Conservation (phyloP, 2,113 vertebrate genomes). For the Euleptes europaea region DNA sequence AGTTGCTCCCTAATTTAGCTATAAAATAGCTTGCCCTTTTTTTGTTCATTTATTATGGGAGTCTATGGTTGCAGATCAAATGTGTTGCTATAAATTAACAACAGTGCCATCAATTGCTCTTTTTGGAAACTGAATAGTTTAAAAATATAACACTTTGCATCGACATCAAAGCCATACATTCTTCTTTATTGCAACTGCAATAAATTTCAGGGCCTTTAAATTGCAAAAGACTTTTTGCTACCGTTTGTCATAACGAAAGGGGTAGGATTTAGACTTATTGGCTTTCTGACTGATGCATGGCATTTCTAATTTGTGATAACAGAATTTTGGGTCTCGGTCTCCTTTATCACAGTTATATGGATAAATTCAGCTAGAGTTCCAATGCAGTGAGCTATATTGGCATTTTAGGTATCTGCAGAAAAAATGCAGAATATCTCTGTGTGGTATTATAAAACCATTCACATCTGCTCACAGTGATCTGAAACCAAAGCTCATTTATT, state of each 20-base stretch:
- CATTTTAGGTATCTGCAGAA: conserved; percentile 15
- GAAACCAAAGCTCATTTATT: conserved; percentile 10
- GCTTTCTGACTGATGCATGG: neutral
- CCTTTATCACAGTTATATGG: neutral
- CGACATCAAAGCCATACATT: conserved; percentile 47
- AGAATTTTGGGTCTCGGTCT: neutral
- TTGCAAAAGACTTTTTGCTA: conserved; percentile 37
- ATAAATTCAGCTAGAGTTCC: neutral
- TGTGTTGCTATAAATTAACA: conserved; percentile 64
- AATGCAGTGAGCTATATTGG: neutral
- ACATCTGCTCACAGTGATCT: neutral
- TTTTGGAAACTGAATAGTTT: conserved; percentile 52
- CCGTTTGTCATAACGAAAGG: conserved; percentile 36
- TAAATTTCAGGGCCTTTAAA: conserved; percentile 51
- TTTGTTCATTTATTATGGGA: conserved; percentile 48
- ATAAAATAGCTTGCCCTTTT: conserved; percentile 23
- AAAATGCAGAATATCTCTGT: neutral
- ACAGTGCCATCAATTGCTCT: conserved; percentile 18
- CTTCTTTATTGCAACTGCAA: conserved; percentile 39
- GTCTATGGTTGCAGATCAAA: conserved; percentile 42
- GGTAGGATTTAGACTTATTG: neutral
- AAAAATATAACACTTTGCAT: conserved; percentile 37
- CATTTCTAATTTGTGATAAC: conserved; percentile 49
- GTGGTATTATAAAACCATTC: conserved; percentile 1
- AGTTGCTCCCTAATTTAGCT: conserved; percentile 1